A percentile compares a stretch with the other conserved stretches of the same genome.
Conservation (phyloP, 35 echinoderm and acorn worm species). For the Diadema setosum region DNA sequence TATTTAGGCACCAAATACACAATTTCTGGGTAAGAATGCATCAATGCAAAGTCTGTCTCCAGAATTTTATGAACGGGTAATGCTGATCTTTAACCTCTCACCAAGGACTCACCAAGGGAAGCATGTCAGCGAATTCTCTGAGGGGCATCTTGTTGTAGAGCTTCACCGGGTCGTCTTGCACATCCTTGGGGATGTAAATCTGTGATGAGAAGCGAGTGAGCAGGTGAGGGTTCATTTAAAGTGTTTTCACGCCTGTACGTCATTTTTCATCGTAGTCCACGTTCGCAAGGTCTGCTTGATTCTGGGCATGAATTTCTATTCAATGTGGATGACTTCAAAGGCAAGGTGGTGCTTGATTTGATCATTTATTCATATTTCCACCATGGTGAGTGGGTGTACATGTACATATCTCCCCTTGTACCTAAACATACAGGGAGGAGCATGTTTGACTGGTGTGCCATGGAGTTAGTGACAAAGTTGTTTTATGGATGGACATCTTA, state of each 20-base stretch:
- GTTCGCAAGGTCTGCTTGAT: not conserved
- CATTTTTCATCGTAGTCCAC: not conserved
- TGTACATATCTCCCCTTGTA: too few relatives aligned
- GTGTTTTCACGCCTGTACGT: not conserved
- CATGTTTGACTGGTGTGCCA: too few relatives aligned
- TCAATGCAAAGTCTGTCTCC: too few relatives aligned
- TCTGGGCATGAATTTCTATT: not conserved
- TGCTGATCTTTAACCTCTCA: too few relatives aligned
- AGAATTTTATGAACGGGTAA: too few relatives aligned
- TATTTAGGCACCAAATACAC: too few relatives aligned
- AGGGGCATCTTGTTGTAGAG: constrained; percentile 56
- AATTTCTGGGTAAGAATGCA: too few relatives aligned
- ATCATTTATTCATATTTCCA: not conserved
- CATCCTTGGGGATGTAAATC: constrained; percentile 67
- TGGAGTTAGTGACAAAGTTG: too few relatives aligned
- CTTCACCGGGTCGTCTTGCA: constrained; percentile 30
- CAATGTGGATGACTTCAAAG: not conserved
- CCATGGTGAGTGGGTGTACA: too few relatives aligned
- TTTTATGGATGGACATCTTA: too few relatives aligned
- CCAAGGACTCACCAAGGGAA: constrained; percentile 56
- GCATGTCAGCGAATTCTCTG: constrained; percentile 38
- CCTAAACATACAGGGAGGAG: too few relatives aligned
- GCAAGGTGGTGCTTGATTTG: not conserved
- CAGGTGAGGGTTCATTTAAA: too few relatives aligned
- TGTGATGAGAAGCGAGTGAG: not conserved